Percentiles rank a stretch among this genome's conserved stretches.
Evolutionary conservation across 2,797 vertebrate species (phyloP).

Genomic region (Podarcis lilfordi): DNA sequence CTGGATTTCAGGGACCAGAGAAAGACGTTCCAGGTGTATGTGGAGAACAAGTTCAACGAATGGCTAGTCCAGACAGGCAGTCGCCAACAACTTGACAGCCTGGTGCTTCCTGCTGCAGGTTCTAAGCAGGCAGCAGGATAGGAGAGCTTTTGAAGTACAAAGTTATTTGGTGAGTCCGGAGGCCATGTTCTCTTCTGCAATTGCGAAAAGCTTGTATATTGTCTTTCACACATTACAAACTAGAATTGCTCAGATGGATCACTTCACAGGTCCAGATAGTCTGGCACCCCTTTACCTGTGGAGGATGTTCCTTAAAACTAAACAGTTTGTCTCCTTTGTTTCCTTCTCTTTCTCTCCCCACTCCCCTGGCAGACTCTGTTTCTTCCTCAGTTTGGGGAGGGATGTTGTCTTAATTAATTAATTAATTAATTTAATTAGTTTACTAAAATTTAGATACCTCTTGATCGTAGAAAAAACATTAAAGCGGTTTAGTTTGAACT

Average conservation of each 20-base stretch:
- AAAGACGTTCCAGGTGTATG: constrained; percentile 87
- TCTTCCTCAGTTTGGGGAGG: neutral
- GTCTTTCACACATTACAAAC: neutral
- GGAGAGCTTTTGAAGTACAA: neutral
- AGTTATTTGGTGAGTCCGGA: constrained; percentile 49
- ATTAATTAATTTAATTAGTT: too few relatives aligned
- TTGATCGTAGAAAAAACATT: too few relatives aligned
- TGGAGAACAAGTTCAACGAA: constrained; percentile 92
- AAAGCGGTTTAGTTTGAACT: neutral
- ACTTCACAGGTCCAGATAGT: neutral
- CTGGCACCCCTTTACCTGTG: neutral
- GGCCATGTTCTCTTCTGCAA: neutral
- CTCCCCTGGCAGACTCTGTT: neutral
- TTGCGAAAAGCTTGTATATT: neutral
- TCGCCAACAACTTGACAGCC: constrained; percentile 90
- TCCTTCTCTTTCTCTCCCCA: neutral
- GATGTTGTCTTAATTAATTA: neutral
- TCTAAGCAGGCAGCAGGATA: constrained; percentile 68
- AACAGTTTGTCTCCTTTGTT: neutral
- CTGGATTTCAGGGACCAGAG: constrained; percentile 86
- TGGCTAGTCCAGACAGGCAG: constrained; percentile 90
- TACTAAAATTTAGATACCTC: too few relatives aligned
- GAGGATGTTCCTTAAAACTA: neutral
- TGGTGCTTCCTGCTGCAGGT: constrained; percentile 78
- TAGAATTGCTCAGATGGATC: neutral